Evolutionary conservation across 2,797 vertebrate species (phyloP), one percentile per base, ranked within the genome.

Genomic region (Schizopygopsis malacanthus): DNA sequence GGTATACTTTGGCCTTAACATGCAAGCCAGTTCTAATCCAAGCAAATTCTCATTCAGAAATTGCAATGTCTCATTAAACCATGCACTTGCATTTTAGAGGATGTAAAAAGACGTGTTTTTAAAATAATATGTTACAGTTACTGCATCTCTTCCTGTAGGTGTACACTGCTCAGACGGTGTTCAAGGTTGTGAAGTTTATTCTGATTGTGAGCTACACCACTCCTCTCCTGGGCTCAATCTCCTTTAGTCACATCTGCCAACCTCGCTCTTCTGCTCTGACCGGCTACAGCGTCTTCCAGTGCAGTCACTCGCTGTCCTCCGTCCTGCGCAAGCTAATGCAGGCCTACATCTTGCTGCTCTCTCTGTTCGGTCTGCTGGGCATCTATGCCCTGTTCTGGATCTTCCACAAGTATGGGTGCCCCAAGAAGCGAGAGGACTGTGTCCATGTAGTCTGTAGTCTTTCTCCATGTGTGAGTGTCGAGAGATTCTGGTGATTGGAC

Each of bases 351-450:
- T 85, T 88, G 8, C 92, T 97, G 12, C 89, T 97, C 65, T 91
- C 90, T 9, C 90, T 96, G 18, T 96, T 95, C n/a, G 94, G 93
- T 18, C 85, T 96, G 28, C 91, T 96, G n/a, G 94, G 93, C 37
- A 12, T 94, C 39, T 96, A 96, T 89, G 92, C 96, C 2, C 90
- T 97, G 56, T 83, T 87, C 82, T 97, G 96, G 96, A 94, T 96
- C 85, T 92, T 94, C 87, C 91, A 92, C 86, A 95, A 94, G 95
- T 95, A 84, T 56, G 91, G 75, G n/a, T 45, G 28, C 82, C 16
- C 25, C 6, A 9, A 25, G 28, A 37, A 28, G 22, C 1, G 41
- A 79, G 41, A 50, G 18, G 43, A 37, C 25, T 67, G 20, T 71
- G 33, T 78, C 75, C 52, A 59, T 59, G 65, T 82, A 71, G 63